Evolutionary conservation across 1,140 invertebrate species (phyloP).

Genomic region (Dreissena polymorpha): DNA sequence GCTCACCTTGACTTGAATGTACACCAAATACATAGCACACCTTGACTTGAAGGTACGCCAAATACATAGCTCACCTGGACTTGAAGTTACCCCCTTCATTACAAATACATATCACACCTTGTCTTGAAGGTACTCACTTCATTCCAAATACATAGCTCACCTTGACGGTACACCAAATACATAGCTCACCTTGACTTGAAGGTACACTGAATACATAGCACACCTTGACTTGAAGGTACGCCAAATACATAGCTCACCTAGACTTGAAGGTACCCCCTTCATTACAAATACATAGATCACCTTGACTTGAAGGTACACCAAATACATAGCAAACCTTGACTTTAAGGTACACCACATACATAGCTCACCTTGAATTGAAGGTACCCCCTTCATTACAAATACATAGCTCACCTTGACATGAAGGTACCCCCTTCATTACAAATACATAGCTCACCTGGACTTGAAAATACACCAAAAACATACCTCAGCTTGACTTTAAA

Average conservation of each 20-base stretch:
- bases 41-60: background rate
- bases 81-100: background rate
- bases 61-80: background rate
- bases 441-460: background rate
- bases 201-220: no score
- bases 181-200: background rate
- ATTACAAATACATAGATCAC: background rate
- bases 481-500: background rate
- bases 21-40: background rate
- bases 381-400: background rate
- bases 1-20: slow-evolving; percentile 83
- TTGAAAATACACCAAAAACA: background rate
- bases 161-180: no score
- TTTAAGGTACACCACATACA: slow-evolving; percentile 81
- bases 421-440: no score
- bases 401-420: background rate
- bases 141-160: no score
- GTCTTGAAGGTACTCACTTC: background rate
- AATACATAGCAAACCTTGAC: slow-evolving; percentile 83
- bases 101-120: background rate
- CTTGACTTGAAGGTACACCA: background rate
- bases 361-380: slow-evolving; percentile 78
- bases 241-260: slow-evolving; percentile 82
- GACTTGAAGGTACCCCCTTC: slow-evolving; percentile 80
- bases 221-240: no score